A percentile compares a stretch with the other conserved stretches of the same genome.
Evolutionary conservation across 2,797 vertebrate genomes (phyloP).

Genomic region (Lacerta agilis): DNA sequence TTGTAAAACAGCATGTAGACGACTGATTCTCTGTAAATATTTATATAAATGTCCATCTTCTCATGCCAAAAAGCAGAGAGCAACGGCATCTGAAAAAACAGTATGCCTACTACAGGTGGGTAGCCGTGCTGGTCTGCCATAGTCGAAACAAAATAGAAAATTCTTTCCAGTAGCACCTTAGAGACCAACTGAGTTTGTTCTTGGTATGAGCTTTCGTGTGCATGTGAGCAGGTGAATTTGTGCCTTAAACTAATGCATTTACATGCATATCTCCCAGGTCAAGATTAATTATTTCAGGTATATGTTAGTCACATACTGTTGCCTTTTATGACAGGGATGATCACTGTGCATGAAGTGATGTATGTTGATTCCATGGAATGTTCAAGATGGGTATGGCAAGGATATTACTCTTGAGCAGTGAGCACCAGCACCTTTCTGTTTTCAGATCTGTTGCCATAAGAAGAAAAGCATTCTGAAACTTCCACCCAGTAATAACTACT

Average conservation of each 20-base stretch:
- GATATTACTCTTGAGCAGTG: not conserved
- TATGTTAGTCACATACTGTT: not conserved
- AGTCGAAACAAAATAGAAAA: no score
- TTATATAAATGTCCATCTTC: not conserved
- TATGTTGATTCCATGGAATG: not conserved
- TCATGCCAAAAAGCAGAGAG: not conserved
- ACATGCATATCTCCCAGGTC: not conserved
- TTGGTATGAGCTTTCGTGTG: no score
- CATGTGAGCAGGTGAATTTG: not conserved
- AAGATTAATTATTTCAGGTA: not conserved
- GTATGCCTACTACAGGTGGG: no score
- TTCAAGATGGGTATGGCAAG: not conserved
- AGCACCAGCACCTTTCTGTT: constrained; percentile 21
- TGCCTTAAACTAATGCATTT: not conserved
- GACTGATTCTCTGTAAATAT: constrained; percentile 1
- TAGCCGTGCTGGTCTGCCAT: no score
- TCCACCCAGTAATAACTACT: constrained; percentile 62
- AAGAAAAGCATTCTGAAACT: constrained; percentile 61
- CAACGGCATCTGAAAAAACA: not conserved
- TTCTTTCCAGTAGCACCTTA: no score
- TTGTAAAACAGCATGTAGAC: not conserved
- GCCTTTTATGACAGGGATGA: not conserved
- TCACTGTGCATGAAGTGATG: not conserved
- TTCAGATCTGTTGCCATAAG: constrained; percentile 64
- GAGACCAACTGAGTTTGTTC: no score